phyloP scores from a whole-genome alignment of 2,113 vertebrate species.

The Ciconia stormi region DNA sequence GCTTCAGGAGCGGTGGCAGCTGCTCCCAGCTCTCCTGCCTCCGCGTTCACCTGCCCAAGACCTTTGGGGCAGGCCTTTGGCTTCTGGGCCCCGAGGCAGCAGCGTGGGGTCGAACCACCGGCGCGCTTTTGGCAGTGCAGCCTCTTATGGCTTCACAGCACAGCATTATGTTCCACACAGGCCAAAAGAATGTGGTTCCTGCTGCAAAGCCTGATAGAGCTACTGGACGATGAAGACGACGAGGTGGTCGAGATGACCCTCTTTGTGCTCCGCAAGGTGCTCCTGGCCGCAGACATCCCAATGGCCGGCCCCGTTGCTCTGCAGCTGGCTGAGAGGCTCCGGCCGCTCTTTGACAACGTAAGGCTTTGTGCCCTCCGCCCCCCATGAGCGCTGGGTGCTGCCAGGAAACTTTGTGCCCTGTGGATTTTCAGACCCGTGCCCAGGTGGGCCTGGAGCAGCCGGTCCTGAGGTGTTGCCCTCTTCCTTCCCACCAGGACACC shows the following conservation, averaged over 20 bases:
- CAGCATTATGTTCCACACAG: not conserved
- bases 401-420: no score
- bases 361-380: not conserved
- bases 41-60: not conserved
- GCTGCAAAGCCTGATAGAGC: not conserved
- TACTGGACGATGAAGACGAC: not conserved
- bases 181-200: not conserved
- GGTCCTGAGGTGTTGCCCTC: not conserved
- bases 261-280: not conserved
- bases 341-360: not conserved
- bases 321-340: not conserved
- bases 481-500: not conserved
- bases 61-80: not conserved
- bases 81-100: not conserved
- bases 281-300: not conserved
- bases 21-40: not conserved
- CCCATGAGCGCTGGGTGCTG: not conserved
- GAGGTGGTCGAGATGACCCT: not conserved
- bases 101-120: not conserved
- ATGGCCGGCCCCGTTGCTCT: not conserved
- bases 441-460: not conserved
- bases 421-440: not conserved
- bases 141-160: not conserved
- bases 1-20: not conserved
- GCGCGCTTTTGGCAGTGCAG: not conserved